Conservation (phyloP, 2,888 invertebrate species). For the Ophion obscuratus region DNA sequence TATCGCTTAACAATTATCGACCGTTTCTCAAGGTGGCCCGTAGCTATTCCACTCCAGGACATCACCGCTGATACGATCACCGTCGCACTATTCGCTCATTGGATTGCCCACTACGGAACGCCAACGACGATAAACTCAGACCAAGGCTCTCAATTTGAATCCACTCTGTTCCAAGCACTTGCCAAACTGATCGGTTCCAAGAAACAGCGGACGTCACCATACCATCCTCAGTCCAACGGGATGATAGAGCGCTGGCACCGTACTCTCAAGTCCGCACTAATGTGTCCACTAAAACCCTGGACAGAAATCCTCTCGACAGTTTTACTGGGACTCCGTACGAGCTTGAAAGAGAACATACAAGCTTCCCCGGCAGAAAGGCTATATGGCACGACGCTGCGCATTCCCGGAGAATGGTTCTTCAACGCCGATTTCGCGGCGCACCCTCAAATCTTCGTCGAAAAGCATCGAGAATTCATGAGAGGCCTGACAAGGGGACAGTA, state of each 20-base stretch:
- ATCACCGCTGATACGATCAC: constrained; percentile 50
- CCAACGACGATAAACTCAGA: constrained; percentile 73
- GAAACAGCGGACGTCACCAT: too few species aligned
- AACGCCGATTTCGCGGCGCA: constrained; percentile 1
- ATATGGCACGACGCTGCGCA: constrained; percentile 50
- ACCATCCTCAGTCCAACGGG: too few species aligned
- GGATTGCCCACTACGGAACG: constrained; percentile 42
- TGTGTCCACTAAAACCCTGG: neutral
- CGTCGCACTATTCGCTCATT: constrained; percentile 14
- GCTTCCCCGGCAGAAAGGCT: constrained; percentile 57
- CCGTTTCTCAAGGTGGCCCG: constrained; percentile 67
- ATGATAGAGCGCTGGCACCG: neutral
- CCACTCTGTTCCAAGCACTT: constrained; percentile 56
- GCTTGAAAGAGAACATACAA: constrained; percentile 45
- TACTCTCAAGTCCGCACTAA: too few species aligned
- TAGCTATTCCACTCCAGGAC: constrained; percentile 66
- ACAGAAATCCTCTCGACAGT: neutral
- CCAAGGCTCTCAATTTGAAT: constrained; percentile 74
- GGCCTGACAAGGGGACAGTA: too few species aligned
- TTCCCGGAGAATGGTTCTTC: constrained; percentile 61
- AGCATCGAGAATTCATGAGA: neutral
- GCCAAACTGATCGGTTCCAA: neutral
- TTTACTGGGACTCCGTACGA: neutral
- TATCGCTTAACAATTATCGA: constrained; percentile 70
- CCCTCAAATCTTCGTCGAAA: constrained; percentile 34